Percentiles rank a stretch among this genome's conserved stretches.
phyloP scores from a whole-genome alignment of 2,888 invertebrate species.

The Ctenicera cuprea region DNA sequence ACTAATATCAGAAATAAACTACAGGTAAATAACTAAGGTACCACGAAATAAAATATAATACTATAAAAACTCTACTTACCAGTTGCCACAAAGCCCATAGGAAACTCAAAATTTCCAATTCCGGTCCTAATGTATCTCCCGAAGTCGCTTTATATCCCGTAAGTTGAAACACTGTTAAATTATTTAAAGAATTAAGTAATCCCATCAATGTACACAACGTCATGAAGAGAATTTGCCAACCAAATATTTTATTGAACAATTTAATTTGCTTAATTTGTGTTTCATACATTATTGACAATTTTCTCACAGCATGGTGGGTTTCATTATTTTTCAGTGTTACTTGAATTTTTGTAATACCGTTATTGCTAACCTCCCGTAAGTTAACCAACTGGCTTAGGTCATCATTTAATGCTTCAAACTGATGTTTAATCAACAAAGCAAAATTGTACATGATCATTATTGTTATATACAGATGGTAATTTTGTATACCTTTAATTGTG shows the following conservation, averaged over 20 bases:
- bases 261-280: constrained; percentile 1
- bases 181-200: constrained; percentile 16
- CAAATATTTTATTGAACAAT: constrained; percentile 29
- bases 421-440: neutral
- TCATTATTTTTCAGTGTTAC: neutral
- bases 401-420: constrained; percentile 13
- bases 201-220: constrained; percentile 1
- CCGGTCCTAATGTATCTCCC: neutral
- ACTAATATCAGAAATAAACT: too few species aligned
- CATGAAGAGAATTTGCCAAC: constrained; percentile 29
- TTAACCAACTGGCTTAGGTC: neutral
- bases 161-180: neutral
- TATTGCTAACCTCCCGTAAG: neutral
- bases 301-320: neutral
- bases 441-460: constrained; percentile 18
- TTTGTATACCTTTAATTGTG: constrained; percentile 16
- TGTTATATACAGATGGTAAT: constrained; percentile 9
- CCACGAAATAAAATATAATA: too few species aligned
- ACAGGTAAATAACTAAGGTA: too few species aligned
- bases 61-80: too few species aligned
- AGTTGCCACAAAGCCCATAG: constrained; percentile 18
- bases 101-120: neutral
- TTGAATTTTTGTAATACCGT: neutral
- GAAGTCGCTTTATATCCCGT: neutral
- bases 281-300: neutral